Evolutionary conservation across 2,888 invertebrate species (phyloP), one percentile per base, ranked within the genome.

Genomic region (Nowickia ferox): DNA sequence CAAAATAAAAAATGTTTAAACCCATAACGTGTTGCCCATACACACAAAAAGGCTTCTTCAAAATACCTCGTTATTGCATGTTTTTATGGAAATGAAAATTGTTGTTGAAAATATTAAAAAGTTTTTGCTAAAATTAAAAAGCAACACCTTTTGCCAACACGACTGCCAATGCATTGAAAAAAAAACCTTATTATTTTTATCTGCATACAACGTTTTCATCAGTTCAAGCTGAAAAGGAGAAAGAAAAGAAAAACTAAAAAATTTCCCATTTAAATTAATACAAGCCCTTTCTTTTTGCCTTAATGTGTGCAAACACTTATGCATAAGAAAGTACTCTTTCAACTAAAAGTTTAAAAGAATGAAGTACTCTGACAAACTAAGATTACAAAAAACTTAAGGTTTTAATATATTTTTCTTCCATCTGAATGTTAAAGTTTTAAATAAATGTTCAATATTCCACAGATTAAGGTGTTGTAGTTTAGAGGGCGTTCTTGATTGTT

Each of bases 401-500:
- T 48, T 78, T 57, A 46, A 63, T 55, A 48, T 51, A n/a, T 72
- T 66, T 6, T 46, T 46, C 10, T 48, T 15, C 11, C 46, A 40
- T 65, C 57, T 66, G 57, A 81, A 66, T 69, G 68, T 19, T 53
- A 15, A 76, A 81, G 72, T 77, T 85, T 42, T 10, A 81, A 78
- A 85, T 82, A 71, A 82, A 82, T 61, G 82, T 82, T 82, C 71
- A 71, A 82, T 85, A 82, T 82, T 81, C 55, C 40, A 17, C 22
- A 71, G 78, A 82, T 79, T 82, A 78, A 17, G 53, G 22, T 44
- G n/a, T 77, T 40, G 57, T 48, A 48, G 30, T 72, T 17, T 2
- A 46, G 68, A 53, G 30, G 76, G 75, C 61, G 76, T 85, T 61
- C 40, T 44, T 42, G 13, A 68, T 48, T 48, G 40, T 9, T 63